Conservation (phyloP, 2,888 invertebrate species). For the Clanis bilineata region DNA sequence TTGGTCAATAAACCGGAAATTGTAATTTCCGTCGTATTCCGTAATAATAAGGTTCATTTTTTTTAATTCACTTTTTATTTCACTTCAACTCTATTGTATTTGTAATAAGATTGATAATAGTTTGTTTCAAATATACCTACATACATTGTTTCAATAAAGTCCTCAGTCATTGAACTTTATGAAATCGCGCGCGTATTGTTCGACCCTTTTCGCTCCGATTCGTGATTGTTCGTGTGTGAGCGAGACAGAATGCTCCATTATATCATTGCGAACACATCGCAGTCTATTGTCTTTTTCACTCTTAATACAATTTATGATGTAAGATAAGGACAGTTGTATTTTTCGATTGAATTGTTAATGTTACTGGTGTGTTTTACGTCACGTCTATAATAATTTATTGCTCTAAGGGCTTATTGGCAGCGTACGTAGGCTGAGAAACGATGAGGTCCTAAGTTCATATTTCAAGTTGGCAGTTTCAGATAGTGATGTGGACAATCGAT, state of each 20-base stretch:
- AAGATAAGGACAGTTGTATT: background rate
- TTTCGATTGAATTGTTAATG: background rate
- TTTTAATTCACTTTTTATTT: background rate
- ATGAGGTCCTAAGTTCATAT: too few species aligned
- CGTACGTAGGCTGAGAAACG: too few species aligned
- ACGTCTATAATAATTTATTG: background rate
- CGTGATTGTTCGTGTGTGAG: background rate
- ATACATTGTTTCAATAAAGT: conserved; percentile 5
- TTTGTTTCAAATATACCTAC: background rate
- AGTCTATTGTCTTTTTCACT: background rate
- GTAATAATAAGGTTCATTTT: background rate
- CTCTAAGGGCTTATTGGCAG: too few species aligned
- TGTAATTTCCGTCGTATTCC: background rate
- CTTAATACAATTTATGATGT: background rate
- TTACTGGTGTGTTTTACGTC: background rate
- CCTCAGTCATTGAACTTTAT: conserved; percentile 9
- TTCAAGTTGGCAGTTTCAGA: too few species aligned
- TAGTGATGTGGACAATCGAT: too few species aligned
- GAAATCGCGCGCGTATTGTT: conserved; percentile 1
- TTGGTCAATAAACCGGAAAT: background rate
- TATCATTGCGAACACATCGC: background rate
- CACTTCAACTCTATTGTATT: too few species aligned
- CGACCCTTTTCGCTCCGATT: background rate
- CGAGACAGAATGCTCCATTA: background rate
- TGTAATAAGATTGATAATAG: background rate